Percentiles rank a stretch among this genome's conserved stretches.
phyloP scores from a whole-genome alignment of 92 coral and sea anemone genomes.

The Siderastrea radians region DNA sequence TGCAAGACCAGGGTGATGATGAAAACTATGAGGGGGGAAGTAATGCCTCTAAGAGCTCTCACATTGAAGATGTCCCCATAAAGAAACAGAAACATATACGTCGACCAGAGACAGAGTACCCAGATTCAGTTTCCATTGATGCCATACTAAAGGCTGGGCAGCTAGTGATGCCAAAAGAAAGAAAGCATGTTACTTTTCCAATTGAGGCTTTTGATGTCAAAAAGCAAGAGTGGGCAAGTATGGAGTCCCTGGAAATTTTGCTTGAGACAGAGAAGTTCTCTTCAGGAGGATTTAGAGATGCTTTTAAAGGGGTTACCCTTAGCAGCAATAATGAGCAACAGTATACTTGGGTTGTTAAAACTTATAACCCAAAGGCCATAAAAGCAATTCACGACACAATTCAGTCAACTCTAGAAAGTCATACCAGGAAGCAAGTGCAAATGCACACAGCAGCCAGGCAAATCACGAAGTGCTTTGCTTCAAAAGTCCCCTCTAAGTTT shows the following conservation, averaged over 20 bases:
- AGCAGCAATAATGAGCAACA: neutral
- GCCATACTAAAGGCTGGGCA: slow-evolving; percentile 61
- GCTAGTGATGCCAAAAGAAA: slow-evolving; percentile 49
- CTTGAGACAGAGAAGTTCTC: slow-evolving; percentile 57
- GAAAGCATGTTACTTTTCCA: slow-evolving; percentile 34
- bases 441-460: slow-evolving; percentile 71
- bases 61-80: neutral
- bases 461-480: slow-evolving; percentile 35
- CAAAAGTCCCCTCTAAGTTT: slow-evolving; percentile 48
- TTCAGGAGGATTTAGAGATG: slow-evolving; percentile 63
- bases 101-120: slow-evolving; percentile 37
- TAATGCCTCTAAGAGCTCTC: neutral
- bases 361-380: slow-evolving; percentile 50
- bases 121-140: slow-evolving; percentile 60
- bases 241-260: slow-evolving; percentile 23
- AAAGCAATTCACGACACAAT: slow-evolving; percentile 45
- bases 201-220: slow-evolving; percentile 64
- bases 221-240: slow-evolving; percentile 33
- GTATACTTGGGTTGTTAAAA: slow-evolving; percentile 71
- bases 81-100: neutral
- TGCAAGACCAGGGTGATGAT: slow-evolving; percentile 17
- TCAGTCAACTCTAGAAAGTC: slow-evolving; percentile 46
- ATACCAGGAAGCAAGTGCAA: slow-evolving; percentile 64
- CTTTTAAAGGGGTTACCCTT: slow-evolving; percentile 41
- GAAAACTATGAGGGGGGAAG: neutral